phyloP scores from a whole-genome alignment of 2,113 vertebrate genomes.

The Dasyurus viverrinus region DNA sequence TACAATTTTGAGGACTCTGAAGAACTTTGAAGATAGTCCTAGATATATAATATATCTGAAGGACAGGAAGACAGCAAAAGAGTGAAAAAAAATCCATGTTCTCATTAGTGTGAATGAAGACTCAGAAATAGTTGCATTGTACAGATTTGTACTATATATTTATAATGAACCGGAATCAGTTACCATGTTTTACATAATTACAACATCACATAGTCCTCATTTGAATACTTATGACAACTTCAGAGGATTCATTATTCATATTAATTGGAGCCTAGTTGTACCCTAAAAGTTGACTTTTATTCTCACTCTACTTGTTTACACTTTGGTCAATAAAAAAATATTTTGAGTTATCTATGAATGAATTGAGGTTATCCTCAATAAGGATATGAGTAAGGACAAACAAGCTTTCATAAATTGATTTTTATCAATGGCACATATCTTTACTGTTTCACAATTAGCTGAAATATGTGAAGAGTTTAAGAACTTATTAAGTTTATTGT shows the following conservation, averaged over 20 bases:
- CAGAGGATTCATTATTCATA: background rate
- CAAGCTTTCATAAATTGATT: background rate
- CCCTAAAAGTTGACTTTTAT: background rate
- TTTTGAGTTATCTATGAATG: background rate
- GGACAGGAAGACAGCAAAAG: background rate
- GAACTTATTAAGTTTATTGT: background rate
- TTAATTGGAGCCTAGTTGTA: background rate
- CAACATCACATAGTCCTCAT: background rate
- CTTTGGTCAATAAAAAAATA: background rate
- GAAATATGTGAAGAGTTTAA: background rate
- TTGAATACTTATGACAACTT: background rate
- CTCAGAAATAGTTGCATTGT: background rate
- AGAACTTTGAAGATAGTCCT: no score
- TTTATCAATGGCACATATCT: background rate
- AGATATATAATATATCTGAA: background rate
- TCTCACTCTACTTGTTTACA: background rate
- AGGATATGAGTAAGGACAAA: background rate
- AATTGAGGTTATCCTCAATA: background rate
- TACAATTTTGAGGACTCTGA: background rate
- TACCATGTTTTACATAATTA: background rate
- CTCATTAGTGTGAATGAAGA: background rate
- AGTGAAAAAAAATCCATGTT: background rate
- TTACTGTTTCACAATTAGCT: background rate
- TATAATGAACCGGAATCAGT: background rate
- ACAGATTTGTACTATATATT: background rate